Evolutionary conservation across 35 echinoderm and acorn worm species (phyloP).

Genomic region (Antedon bifida): DNA sequence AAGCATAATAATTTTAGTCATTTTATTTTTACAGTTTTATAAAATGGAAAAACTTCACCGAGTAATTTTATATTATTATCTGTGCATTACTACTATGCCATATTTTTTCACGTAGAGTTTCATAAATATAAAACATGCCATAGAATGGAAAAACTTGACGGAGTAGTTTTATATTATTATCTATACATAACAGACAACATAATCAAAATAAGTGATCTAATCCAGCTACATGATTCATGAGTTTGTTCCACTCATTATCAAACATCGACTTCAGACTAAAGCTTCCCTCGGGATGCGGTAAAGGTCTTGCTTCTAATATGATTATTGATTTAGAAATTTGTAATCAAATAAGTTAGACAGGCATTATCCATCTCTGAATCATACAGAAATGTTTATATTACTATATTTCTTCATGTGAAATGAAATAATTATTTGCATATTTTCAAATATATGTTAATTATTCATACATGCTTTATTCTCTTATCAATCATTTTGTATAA

Average conservation of each 20-base stretch:
- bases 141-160: not conserved
- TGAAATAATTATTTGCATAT: too few relatives aligned
- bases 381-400: not conserved
- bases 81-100: not conserved
- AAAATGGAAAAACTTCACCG: not conserved
- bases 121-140: too few relatives aligned
- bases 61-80: not conserved
- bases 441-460: too few relatives aligned
- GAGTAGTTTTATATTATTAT: not conserved
- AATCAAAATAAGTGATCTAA: not conserved
- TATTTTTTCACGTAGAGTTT: too few relatives aligned
- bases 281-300: not conserved
- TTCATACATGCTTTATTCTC: too few relatives aligned
- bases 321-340: not conserved
- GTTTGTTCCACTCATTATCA: not conserved
- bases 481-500: too few relatives aligned
- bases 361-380: not conserved
- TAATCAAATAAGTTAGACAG: not conserved
- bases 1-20: too few relatives aligned
- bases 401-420: not conserved
- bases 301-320: not conserved
- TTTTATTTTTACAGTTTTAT: too few relatives aligned
- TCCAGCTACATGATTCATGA: not conserved
- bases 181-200: not conserved
- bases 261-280: not conserved